These are phyloP conservation scores for Philhelius pedissequus DNA, from an alignment of 2,888 invertebrate species.

Conservation along the genomic window DNA sequence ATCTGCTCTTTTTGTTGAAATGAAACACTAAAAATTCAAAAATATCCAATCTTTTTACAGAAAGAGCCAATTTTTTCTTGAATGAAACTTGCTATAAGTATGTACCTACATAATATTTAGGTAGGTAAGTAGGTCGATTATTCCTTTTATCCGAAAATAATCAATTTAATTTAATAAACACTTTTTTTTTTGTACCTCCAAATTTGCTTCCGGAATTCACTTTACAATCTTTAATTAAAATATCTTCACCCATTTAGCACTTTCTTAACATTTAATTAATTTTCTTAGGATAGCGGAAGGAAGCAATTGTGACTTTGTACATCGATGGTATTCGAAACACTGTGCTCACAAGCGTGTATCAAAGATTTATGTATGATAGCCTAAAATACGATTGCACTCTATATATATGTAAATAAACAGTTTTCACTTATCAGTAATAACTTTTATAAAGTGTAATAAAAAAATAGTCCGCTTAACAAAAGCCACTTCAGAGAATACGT, in stretches of 20 bases:
- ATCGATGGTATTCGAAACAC: not conserved
- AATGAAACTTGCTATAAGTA: no score
- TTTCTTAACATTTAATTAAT: not conserved
- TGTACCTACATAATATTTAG: no score
- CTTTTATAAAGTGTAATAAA: not conserved
- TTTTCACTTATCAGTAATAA: not conserved
- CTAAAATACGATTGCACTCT: not conserved
- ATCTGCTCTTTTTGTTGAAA: no score
- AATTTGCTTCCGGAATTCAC: constrained; percentile 20
- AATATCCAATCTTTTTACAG: no score
- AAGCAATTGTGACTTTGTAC: not conserved
- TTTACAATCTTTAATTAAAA: constrained; percentile 31
- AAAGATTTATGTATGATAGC: not conserved
- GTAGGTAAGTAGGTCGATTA: no score
- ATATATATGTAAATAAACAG: constrained; percentile 18
- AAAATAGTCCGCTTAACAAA: not conserved
- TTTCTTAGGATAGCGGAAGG: not conserved
- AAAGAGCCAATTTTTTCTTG: no score
- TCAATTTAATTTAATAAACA: not conserved
- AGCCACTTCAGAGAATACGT: not conserved
- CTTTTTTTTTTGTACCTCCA: not conserved
- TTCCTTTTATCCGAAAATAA: not conserved
- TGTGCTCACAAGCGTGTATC: not conserved
- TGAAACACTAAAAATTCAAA: no score
- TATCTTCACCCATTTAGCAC: constrained; percentile 44